phyloP scores from a whole-genome alignment of 2,113 vertebrate species.

The Paratilapia polleni region DNA sequence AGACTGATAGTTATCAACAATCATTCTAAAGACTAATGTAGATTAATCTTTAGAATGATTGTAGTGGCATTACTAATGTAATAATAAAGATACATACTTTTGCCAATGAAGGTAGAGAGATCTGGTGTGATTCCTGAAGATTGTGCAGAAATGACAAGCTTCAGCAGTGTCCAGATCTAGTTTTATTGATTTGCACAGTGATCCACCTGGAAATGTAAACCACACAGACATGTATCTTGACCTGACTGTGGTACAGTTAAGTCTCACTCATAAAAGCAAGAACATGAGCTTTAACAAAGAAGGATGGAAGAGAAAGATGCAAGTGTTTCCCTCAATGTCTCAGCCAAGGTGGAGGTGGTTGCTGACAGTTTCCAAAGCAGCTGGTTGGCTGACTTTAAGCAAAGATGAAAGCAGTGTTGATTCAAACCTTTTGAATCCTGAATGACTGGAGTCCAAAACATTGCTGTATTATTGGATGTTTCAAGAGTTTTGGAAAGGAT shows the following conservation, averaged over 20 bases:
- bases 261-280: background rate
- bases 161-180: background rate
- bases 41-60: too few relatives aligned
- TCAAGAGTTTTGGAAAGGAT: background rate
- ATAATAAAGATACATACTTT: too few relatives aligned
- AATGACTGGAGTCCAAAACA: background rate
- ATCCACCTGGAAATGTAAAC: background rate
- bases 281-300: background rate
- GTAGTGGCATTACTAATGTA: too few relatives aligned
- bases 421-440: fast-evolving
- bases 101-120: background rate
- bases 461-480: background rate
- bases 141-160: background rate
- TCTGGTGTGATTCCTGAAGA: background rate
- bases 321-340: background rate
- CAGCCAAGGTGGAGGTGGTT: background rate
- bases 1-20: background rate
- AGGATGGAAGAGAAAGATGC: background rate
- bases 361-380: background rate
- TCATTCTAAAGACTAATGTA: background rate
- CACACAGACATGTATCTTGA: background rate
- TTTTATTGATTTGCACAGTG: background rate
- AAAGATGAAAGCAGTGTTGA: background rate
- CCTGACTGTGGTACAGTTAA: background rate
- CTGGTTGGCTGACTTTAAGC: background rate